phyloP scores from a whole-genome alignment of 2,797 vertebrate genomes.

The Oreochromis grahami region DNA sequence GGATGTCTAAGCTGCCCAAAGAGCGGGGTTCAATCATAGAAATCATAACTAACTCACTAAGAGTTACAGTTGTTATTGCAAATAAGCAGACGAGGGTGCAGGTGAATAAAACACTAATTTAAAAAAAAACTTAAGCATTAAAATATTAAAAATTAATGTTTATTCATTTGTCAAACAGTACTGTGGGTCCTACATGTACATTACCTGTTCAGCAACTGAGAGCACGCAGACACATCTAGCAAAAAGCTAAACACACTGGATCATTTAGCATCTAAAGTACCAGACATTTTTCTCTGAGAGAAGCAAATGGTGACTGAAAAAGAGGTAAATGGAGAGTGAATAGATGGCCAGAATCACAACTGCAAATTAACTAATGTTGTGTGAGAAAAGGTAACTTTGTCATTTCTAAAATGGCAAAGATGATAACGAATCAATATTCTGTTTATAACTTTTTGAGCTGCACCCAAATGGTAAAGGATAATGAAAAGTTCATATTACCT shows the following conservation, averaged over 20 bases:
- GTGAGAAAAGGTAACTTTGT: background rate
- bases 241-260: background rate
- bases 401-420: background rate
- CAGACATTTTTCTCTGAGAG: background rate
- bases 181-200: background rate
- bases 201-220: background rate
- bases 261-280: background rate
- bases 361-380: background rate
- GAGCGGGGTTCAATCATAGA: background rate
- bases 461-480: background rate
- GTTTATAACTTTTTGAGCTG: background rate
- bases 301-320: background rate
- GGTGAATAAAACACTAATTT: background rate
- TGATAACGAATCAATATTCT: background rate
- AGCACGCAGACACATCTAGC: background rate
- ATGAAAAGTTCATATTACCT: background rate
- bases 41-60: background rate
- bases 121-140: background rate
- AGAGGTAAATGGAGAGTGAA: background rate
- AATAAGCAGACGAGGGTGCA: background rate
- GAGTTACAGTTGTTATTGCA: background rate
- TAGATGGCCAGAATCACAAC: background rate
- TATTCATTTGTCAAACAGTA: background rate
- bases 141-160: background rate
- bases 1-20: background rate